These are phyloP conservation scores for Psettodes erumei DNA, from an alignment of 2,113 vertebrate species.

Conservation along the genomic window DNA sequence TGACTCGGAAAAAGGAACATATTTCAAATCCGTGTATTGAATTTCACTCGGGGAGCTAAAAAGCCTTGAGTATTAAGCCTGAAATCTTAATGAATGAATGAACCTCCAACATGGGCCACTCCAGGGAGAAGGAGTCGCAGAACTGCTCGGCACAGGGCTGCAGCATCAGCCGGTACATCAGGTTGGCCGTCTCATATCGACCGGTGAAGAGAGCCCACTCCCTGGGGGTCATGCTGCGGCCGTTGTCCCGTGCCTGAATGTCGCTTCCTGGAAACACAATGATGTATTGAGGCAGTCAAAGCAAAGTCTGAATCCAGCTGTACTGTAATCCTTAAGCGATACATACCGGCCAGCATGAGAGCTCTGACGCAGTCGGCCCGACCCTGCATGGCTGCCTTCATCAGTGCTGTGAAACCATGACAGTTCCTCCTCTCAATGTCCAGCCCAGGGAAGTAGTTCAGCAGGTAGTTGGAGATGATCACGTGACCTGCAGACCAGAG, in stretches of 20 bases:
- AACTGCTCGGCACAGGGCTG: conserved; percentile 92
- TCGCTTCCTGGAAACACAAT: conserved; percentile 85
- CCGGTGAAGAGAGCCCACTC: conserved; percentile 96
- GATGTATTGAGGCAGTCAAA: neutral
- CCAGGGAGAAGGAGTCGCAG: conserved; percentile 86
- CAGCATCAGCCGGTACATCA: conserved; percentile 88
- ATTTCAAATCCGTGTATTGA: neutral
- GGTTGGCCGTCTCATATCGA: conserved; percentile 85
- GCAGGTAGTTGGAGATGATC: conserved; percentile 89
- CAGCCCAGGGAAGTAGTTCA: conserved; percentile 93
- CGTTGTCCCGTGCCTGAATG: conserved; percentile 86
- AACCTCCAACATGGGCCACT: conserved; percentile 87
- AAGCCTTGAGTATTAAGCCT: neutral
- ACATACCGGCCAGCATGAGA: conserved; percentile 90
- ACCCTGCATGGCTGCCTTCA: conserved; percentile 97
- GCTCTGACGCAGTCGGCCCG: conserved; percentile 87
- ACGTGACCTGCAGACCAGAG: conserved; percentile 85
- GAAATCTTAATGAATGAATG: neutral
- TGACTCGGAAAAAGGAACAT: neutral
- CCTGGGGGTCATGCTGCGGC: conserved; percentile 86
- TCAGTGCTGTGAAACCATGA: conserved; percentile 94
- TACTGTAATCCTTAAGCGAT: neutral
- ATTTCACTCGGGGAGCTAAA: neutral
- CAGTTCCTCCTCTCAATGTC: conserved; percentile 93
- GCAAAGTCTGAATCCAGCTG: neutral